Conservation (phyloP, 2,888 invertebrate species). For the Cryptus viduatorius region DNA sequence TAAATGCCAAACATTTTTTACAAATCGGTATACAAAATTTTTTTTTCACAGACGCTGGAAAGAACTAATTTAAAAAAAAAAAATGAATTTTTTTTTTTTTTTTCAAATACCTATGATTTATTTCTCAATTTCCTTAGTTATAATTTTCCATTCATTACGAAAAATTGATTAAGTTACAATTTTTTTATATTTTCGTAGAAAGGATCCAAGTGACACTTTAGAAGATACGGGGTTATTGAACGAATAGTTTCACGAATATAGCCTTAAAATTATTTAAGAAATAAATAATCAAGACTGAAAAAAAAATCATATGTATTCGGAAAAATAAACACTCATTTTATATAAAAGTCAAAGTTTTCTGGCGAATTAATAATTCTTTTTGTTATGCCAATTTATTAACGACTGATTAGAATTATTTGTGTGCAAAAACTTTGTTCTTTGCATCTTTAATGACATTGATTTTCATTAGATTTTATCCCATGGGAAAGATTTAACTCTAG, state of each 20-base stretch:
- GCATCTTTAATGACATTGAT: too few relatives aligned
- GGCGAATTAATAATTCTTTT: neutral
- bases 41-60: too few relatives aligned
- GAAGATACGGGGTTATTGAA: slow-evolving; percentile 8
- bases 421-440: too few relatives aligned
- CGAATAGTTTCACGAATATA: neutral
- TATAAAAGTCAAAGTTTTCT: neutral
- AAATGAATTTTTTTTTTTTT: too few relatives aligned
- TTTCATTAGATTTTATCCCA: too few relatives aligned
- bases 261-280: neutral
- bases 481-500: neutral
- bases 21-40: too few relatives aligned
- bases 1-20: too few relatives aligned
- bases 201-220: neutral
- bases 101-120: too few relatives aligned
- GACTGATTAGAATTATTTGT: too few relatives aligned
- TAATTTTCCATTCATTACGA: too few relatives aligned
- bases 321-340: neutral
- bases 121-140: too few relatives aligned
- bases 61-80: too few relatives aligned
- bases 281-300: slow-evolving; percentile 4
- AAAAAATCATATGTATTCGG: neutral
- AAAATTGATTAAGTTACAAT: neutral
- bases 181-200: neutral
- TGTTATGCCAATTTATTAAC: neutral